Conservation (phyloP, 2,113 vertebrate genomes). For the Myotis lucifugus region DNA sequence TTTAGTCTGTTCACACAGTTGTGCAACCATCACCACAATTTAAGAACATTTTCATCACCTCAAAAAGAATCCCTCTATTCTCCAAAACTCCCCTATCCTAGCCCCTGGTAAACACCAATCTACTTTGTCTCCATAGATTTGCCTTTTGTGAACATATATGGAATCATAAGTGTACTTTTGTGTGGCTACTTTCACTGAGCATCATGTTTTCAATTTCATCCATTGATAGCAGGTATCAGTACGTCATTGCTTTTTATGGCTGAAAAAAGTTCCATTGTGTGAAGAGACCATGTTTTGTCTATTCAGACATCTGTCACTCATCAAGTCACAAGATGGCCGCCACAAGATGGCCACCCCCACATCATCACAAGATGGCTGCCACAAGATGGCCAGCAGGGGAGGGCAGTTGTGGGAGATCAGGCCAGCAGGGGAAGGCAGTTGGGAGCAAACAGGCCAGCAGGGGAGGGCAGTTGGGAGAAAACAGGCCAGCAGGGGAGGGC, state of each 20-base stretch:
- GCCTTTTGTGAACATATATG: no score
- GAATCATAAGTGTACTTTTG: neutral
- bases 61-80: neutral
- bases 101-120: neutral
- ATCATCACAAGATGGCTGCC: no score
- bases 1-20: neutral
- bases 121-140: neutral
- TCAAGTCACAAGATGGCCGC: neutral
- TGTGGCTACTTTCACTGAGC: neutral
- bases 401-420: no score
- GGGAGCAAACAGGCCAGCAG: no score
- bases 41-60: neutral
- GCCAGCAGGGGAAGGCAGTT: no score
- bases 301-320: neutral
- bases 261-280: no score
- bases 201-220: neutral
- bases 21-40: neutral
- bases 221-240: no score
- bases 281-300: neutral
- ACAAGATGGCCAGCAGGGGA: no score
- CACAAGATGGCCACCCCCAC: no score
- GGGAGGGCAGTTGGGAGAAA: no score
- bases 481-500: no score
- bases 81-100: neutral
- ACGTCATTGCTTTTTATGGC: no score